Conservation (phyloP, 2,888 invertebrate species). For the Encarsia formosa region DNA sequence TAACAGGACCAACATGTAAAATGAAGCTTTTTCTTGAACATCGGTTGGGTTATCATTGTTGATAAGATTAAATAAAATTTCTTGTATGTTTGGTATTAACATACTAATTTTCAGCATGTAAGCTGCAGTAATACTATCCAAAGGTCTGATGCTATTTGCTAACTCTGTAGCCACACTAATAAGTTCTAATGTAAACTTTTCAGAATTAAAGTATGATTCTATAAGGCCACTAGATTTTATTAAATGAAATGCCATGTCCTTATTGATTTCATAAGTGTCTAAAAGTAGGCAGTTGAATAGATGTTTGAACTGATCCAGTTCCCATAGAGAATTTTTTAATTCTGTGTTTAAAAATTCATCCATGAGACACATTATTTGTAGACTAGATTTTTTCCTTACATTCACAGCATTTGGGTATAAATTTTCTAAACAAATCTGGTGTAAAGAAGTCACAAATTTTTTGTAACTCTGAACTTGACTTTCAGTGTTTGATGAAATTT, state of each 20-base stretch:
- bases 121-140: slow-evolving; percentile 69
- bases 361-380: slow-evolving; percentile 55
- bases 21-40: slow-evolving; percentile 30
- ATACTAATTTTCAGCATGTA: slow-evolving; percentile 53
- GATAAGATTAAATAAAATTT: slow-evolving; percentile 29
- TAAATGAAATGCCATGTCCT: slow-evolving; percentile 61
- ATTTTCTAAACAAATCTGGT: slow-evolving; percentile 55
- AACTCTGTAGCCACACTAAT: slow-evolving; percentile 53
- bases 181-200: slow-evolving; percentile 33
- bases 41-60: slow-evolving; percentile 30
- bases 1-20: slow-evolving; percentile 18
- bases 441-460: slow-evolving; percentile 39
- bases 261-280: slow-evolving; percentile 77
- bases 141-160: slow-evolving; percentile 66
- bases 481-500: background rate
- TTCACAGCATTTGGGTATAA: slow-evolving; percentile 64
- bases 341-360: slow-evolving; percentile 36
- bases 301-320: slow-evolving; percentile 8
- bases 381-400: slow-evolving; percentile 57
- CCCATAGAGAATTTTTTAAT: slow-evolving; percentile 29
- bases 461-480: slow-evolving; percentile 5
- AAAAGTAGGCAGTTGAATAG: slow-evolving; percentile 53
- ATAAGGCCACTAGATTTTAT: slow-evolving; percentile 44
- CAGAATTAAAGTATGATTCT: slow-evolving; percentile 32
- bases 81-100: slow-evolving; percentile 35